Evolutionary conservation across 2,888 invertebrate genomes (phyloP).

Genomic region (Euplexia lucipara): DNA sequence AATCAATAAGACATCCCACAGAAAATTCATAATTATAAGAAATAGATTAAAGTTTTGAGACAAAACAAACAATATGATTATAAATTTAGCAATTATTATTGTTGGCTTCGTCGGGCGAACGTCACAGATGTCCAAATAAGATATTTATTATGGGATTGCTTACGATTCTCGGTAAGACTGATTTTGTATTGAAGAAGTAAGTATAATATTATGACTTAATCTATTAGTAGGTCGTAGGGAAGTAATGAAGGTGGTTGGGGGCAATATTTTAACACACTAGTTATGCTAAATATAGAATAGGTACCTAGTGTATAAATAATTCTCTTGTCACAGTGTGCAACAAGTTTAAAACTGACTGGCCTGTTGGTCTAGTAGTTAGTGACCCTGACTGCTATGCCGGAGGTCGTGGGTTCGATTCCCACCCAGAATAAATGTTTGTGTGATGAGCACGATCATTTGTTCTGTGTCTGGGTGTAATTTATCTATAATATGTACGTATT

Average conservation of each 20-base stretch:
- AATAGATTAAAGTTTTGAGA: slow-evolving; percentile 47
- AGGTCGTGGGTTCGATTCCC: too few relatives aligned
- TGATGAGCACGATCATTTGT: too few relatives aligned
- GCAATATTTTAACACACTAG: too few relatives aligned
- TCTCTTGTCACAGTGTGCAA: too few relatives aligned
- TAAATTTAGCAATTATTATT: slow-evolving; percentile 63
- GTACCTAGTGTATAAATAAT: too few relatives aligned
- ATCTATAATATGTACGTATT: too few relatives aligned
- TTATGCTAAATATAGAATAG: too few relatives aligned
- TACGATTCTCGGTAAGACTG: slow-evolving; percentile 23
- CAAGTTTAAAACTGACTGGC: too few relatives aligned
- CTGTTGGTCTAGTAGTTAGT: too few relatives aligned
- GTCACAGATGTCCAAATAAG: slow-evolving; percentile 57
- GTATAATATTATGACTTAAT: slow-evolving; percentile 8
- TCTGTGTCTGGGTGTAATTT: too few relatives aligned
- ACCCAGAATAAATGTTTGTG: too few relatives aligned
- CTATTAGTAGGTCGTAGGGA: background rate
- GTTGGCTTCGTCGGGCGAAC: slow-evolving; percentile 45
- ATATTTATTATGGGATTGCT: slow-evolving; percentile 48
- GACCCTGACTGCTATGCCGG: too few relatives aligned
- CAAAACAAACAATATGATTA: slow-evolving; percentile 52
- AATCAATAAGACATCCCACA: slow-evolving; percentile 7
- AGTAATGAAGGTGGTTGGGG: background rate
- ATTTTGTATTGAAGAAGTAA: slow-evolving; percentile 19
- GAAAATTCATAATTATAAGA: slow-evolving; percentile 31